Evolutionary conservation across 1,140 invertebrate genomes (phyloP).

Genomic region (Atopsyche davidsoni): DNA sequence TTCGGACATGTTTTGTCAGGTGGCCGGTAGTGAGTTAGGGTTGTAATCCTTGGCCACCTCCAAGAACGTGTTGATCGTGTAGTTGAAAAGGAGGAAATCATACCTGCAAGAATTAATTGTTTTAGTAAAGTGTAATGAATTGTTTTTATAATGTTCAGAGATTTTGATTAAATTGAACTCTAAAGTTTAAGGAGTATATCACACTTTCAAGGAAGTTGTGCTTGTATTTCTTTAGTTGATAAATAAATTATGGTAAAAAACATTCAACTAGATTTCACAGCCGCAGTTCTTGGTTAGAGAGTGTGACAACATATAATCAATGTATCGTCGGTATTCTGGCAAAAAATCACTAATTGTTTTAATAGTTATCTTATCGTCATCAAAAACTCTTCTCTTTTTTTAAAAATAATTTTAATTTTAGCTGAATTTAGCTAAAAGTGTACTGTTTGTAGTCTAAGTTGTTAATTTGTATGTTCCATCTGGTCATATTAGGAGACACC

Average conservation of each 20-base stretch:
- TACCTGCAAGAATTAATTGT: constrained; percentile 52
- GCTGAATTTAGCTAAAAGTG: background rate
- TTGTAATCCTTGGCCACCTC: constrained; percentile 55
- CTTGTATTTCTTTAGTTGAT: background rate
- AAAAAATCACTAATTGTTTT: constrained; percentile 6
- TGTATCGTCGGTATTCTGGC: too few relatives aligned
- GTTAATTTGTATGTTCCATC: constrained; percentile 9
- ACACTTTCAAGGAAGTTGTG: background rate
- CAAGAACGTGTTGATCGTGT: constrained; percentile 67
- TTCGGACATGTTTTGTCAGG: constrained; percentile 26
- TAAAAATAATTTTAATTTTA: background rate
- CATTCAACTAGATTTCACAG: background rate
- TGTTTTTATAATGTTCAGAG: constrained; percentile 2
- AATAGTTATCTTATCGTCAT: background rate
- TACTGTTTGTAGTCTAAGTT: background rate
- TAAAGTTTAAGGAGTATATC: background rate
- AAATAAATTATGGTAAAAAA: background rate
- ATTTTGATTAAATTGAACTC: background rate
- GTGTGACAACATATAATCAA: too few relatives aligned
- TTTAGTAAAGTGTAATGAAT: constrained; percentile 7
- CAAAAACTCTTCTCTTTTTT: background rate
- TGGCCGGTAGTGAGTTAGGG: constrained; percentile 23
- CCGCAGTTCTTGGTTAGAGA: too few relatives aligned
- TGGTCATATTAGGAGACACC: too few relatives aligned
- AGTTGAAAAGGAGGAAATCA: constrained; percentile 81